Percentiles rank a stretch among this genome's conserved stretches.
phyloP scores from a whole-genome alignment of 2,113 vertebrate genomes.

The Melierax canorus region DNA sequence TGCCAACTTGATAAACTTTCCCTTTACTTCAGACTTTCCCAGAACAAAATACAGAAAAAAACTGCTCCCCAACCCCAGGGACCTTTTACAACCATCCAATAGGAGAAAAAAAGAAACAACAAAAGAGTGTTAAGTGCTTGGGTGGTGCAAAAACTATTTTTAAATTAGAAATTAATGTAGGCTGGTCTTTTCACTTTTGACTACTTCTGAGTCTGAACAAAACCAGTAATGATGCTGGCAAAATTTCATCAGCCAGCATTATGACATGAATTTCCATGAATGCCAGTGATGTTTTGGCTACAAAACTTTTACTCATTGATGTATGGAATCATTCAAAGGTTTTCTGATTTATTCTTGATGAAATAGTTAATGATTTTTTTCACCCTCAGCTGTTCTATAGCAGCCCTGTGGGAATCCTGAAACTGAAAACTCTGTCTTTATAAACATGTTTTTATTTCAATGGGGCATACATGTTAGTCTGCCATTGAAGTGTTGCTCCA shows the following conservation, averaged over 20 bases:
- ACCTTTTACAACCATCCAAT: neutral
- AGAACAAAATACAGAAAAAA: neutral
- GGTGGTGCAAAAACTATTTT: neutral
- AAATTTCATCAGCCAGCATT: neutral
- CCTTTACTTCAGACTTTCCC: neutral
- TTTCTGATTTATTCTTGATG: neutral
- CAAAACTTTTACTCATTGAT: neutral
- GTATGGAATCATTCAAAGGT: neutral
- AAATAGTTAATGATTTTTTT: neutral
- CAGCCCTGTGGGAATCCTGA: neutral
- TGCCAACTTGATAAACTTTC: neutral
- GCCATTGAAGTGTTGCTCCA: neutral
- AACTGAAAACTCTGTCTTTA: neutral
- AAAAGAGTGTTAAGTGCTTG: neutral
- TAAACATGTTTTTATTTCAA: neutral
- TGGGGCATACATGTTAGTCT: neutral
- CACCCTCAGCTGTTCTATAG: neutral
- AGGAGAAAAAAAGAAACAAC: neutral
- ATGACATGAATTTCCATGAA: neutral
- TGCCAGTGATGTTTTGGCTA: neutral
- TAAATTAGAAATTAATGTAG: neutral
- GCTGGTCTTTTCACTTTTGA: neutral
- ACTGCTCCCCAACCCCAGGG: accelerated
- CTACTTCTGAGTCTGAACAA: neutral
- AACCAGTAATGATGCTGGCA: neutral